Percentiles rank a stretch among this genome's conserved stretches.
Evolutionary conservation across 2,888 invertebrate genomes (phyloP).

Genomic region (Drosophila kanekoi): DNA sequence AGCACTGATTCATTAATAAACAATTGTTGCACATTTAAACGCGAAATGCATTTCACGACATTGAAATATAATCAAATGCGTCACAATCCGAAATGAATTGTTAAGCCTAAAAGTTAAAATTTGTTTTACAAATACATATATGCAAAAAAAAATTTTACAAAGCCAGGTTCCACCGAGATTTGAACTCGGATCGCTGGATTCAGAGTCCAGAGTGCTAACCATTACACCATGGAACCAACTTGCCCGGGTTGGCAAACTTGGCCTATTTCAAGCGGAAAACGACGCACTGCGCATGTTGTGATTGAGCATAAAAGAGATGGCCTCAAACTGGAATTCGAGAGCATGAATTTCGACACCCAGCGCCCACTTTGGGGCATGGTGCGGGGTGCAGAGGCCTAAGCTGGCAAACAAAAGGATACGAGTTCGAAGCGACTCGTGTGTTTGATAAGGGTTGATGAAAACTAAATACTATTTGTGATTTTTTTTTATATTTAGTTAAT

Average conservation of each 20-base stretch:
- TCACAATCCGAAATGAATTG: not conserved
- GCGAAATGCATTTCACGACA: not conserved
- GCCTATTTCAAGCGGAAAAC: slow-evolving; percentile 37
- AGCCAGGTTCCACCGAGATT: slow-evolving; percentile 85
- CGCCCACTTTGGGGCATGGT: slow-evolving; percentile 1
- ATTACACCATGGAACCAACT: slow-evolving; percentile 84
- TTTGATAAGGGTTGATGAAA: not conserved
- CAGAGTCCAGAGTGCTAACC: slow-evolving; percentile 85
- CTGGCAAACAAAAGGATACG: not conserved
- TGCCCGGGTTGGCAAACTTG: slow-evolving; percentile 38
- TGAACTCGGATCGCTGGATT: slow-evolving; percentile 86
- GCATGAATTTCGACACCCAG: not conserved
- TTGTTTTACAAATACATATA: not conserved
- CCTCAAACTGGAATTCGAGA: not conserved
- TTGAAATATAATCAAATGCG: not conserved
- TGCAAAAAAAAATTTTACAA: slow-evolving; percentile 7
- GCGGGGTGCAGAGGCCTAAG: not conserved
- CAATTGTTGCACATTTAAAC: not conserved
- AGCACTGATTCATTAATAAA: slow-evolving; percentile 29
- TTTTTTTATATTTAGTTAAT: slow-evolving; percentile 1
- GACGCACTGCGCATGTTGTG: slow-evolving; percentile 60
- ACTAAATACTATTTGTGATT: not conserved
- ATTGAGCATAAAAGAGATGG: not conserved
- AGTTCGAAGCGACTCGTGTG: slow-evolving; percentile 11
- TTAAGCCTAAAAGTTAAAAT: no score